Conservation (phyloP, 2,113 vertebrate genomes). For the Gallinago undulata region DNA sequence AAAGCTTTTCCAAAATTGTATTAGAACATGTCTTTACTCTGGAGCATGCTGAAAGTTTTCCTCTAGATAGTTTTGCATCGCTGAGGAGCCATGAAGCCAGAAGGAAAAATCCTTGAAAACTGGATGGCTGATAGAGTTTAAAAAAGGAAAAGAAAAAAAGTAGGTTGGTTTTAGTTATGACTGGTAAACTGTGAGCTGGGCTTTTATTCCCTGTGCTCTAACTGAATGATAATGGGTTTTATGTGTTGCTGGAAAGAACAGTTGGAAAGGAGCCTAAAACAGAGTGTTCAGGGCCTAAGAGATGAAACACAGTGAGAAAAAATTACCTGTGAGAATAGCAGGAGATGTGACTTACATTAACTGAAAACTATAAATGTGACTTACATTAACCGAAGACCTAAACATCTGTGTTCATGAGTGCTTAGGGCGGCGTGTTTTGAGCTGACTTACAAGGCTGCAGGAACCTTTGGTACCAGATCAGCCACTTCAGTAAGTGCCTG, state of each 20-base stretch:
- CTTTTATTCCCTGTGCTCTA: constrained; percentile 44
- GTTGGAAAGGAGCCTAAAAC: constrained; percentile 25
- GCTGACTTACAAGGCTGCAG: not conserved
- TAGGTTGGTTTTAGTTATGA: constrained; percentile 49
- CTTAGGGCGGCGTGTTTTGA: not conserved
- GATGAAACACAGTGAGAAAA: constrained; percentile 32
- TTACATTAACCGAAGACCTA: constrained; percentile 16
- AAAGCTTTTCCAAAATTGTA: not conserved
- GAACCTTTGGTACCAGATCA: not conserved
- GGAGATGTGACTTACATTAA: not conserved
- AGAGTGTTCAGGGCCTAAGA: not conserved
- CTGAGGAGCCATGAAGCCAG: not conserved
- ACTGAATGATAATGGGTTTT: constrained; percentile 34
- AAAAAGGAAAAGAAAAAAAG: not conserved
- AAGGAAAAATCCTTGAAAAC: not conserved
- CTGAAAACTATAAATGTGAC: not conserved
- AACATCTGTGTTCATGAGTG: not conserved
- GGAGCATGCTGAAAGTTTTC: not conserved
- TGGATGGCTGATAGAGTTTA: not conserved
- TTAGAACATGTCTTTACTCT: not conserved
- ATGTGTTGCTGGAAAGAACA: constrained; percentile 36
- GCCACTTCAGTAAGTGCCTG: not conserved
- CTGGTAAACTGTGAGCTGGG: constrained; percentile 12
- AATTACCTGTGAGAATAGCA: constrained; percentile 39
- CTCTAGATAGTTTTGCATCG: not conserved